A percentile compares a stretch with the other conserved stretches of the same genome.
Evolutionary conservation across 1,140 invertebrate species (phyloP).

Genomic region (Aphaenogaster floridana): DNA sequence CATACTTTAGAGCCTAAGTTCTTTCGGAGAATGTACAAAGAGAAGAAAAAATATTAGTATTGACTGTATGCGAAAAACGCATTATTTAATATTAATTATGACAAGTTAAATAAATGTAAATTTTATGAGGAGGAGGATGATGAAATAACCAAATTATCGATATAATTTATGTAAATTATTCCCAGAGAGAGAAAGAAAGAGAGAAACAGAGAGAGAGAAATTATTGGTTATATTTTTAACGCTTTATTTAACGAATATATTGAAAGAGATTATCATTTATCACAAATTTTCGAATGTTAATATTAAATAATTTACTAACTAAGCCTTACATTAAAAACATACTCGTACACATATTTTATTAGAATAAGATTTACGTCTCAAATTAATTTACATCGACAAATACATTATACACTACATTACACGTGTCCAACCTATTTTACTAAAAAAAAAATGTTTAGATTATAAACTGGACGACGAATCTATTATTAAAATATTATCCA

Average conservation of each 20-base stretch:
- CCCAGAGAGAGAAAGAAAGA: too few relatives aligned
- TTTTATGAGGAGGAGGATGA: background rate
- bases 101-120: background rate
- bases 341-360: background rate
- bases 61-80: background rate
- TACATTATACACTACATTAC: background rate
- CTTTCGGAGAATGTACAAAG: background rate
- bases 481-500: conserved; percentile 30
- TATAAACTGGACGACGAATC: background rate
- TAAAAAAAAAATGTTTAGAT: background rate
- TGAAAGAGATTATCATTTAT: background rate
- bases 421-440: background rate
- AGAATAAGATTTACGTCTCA: background rate
- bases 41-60: background rate
- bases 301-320: background rate
- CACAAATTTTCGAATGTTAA: background rate
- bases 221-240: background rate
- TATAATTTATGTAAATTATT: background rate
- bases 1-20: conserved; percentile 8
- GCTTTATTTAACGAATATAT: background rate
- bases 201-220: background rate
- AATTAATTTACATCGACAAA: background rate
- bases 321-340: background rate
- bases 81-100: background rate
- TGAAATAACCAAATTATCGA: background rate